phyloP scores from a whole-genome alignment of 2,113 vertebrate species.

The Marcusenius ussheri region DNA sequence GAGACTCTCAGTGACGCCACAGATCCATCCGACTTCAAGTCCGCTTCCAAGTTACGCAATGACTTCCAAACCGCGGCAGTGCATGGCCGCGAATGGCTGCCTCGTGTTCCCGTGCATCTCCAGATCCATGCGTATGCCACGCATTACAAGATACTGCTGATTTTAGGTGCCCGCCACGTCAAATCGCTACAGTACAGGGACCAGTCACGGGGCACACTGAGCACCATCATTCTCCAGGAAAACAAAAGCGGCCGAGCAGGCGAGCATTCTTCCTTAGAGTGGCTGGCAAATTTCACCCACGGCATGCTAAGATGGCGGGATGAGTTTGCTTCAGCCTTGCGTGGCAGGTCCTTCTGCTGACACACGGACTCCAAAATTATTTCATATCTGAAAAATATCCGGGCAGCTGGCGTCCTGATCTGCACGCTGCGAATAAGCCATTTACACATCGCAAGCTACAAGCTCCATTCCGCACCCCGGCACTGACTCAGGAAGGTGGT shows the following conservation, averaged over 20 bases:
- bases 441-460: slow-evolving; percentile 60
- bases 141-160: not conserved
- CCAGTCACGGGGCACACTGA: not conserved
- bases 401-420: slow-evolving; percentile 74
- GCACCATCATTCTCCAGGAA: not conserved
- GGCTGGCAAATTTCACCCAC: not conserved
- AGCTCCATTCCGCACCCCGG: slow-evolving; percentile 81
- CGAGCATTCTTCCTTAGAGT: not conserved
- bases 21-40: not conserved
- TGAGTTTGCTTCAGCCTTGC: slow-evolving; percentile 53
- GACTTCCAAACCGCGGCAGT: not conserved
- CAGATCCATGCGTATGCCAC: not conserved
- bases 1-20: not conserved
- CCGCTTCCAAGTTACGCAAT: not conserved
- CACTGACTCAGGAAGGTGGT: slow-evolving; percentile 66
- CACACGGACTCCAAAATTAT: slow-evolving; percentile 58
- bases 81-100: not conserved
- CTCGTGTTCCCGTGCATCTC: not conserved
- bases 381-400: slow-evolving; percentile 62
- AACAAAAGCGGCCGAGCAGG: not conserved
- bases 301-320: slow-evolving; percentile 38
- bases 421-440: slow-evolving; percentile 60
- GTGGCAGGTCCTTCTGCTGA: slow-evolving; percentile 62
- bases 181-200: not conserved
- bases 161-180: not conserved